Base-by-base conservation (phyloP, 2,888 invertebrate species). In the Eurytoma californica region DNA sequence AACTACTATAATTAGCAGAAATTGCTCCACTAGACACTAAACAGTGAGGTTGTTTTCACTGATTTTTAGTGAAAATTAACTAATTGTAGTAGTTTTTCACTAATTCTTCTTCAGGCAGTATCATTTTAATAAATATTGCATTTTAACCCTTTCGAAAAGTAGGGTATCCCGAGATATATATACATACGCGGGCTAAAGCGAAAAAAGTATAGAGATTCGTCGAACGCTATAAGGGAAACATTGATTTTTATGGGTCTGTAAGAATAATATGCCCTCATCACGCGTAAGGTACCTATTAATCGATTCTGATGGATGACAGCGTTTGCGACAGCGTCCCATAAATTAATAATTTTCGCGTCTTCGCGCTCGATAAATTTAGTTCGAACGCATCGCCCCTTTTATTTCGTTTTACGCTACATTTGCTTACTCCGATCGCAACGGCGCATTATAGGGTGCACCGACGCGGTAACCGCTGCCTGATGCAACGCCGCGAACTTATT, bases 231-330 rank as follows among this genome's bases (percentile, higher is more conserved):
- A 20, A 28, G 24, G 49, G 58, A 65, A 69, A 70, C 24, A 77
- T 77, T 58, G 65, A 72, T 77, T 72, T 72, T 9, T 47, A 47
- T 16, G 53, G 18, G 30, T n/a, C 65, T 72, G 63, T 66, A 57
- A 57, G 65, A 51, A 66, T 65, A 77, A 68, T 77, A 20, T 3
- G 16, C 28, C 49, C 24, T 28, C 57, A 51, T 51, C 75, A 39
- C 20, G 7, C 30, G 61, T 20, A 39, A 24, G 3, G 7, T 66
- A 65, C 24, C 24, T 69, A 69, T 69, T 14, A 76, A 69, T 76
- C 68, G 53, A 76, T 76, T 69, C 24, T 16, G 20, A 67, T 49
- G 20, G 24, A 60, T 53, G n/a, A n/a, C 53, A n/a, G n/a, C n/a
- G n/a, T 16, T 14, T n/a, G 53, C 53, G 14, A n/a, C 4, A n/a